Evolutionary conservation across 2,797 vertebrate species (phyloP), one percentile per base, ranked within the genome.

Genomic region (Syndactyla subalaris): DNA sequence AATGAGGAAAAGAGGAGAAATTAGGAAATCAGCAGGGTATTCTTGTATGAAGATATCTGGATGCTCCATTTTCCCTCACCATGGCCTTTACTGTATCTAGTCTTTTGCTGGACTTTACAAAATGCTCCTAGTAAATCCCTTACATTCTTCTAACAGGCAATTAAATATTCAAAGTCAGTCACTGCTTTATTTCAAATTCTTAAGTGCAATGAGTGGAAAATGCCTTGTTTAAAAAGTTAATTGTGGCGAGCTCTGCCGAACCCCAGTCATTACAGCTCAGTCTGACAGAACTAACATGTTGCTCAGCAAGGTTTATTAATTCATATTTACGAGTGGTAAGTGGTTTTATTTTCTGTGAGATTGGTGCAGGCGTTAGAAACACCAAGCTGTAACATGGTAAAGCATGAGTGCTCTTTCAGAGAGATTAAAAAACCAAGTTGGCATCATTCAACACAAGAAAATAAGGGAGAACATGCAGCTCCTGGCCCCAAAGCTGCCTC

Each of bases 111-210:
- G 76, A 79, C 87, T 87, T 92, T 6, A 45, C 46, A 76, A 89
- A 97, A 73, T 5, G 6, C 36, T 95, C 20, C 74, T 30, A 48
- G 36, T 43, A 85, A 85, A 74, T 73, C 71, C 48, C 34, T 52
- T 51, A 68, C 80, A 75, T 76, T 70, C 41, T 82, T 75, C 58
- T 75, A 94, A 96, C 29, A 11, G 51, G 71, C 63, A 71, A 92
- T 92, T 95, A 95, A 95, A 95, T 68, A 96, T 90, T 89, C 45
- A 5, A 92, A 94, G 89, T 58, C 45, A 68, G 68, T 73, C 67
- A 86, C 14, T 4, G 9, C 61, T 75, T 52, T 87, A 95, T 90
- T 91, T 92, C 76, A 91, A 63, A 89, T 84, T 82, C 79, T 85
- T 80, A 89, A 76, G 48, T 32, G 75, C 84, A 93, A 89, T 5